These are phyloP conservation scores for Pelobates fuscus DNA, from an alignment of 2,113 vertebrate genomes.

Conservation along the genomic window DNA sequence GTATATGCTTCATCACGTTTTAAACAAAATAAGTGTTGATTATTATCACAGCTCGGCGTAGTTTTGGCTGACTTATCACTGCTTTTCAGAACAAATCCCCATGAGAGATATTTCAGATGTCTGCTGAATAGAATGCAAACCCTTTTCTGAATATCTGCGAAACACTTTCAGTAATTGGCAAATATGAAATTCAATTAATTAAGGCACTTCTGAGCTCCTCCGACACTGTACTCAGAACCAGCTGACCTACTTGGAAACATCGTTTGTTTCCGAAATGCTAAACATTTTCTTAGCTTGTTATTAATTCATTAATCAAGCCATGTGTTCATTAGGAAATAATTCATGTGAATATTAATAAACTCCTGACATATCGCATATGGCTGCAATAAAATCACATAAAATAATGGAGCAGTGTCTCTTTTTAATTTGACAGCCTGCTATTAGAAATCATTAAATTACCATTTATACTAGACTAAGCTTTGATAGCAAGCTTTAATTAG, in stretches of 20 bases:
- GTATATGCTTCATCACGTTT: too few species aligned
- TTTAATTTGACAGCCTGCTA: neutral
- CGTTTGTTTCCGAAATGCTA: constrained; percentile 19
- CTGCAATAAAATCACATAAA: constrained; percentile 10
- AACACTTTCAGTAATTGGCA: neutral
- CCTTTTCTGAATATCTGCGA: neutral
- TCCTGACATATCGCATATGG: neutral
- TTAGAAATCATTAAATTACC: too few species aligned
- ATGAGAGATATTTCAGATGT: neutral
- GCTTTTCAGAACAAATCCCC: neutral
- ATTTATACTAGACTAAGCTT: too few species aligned
- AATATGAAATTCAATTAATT: constrained; percentile 23
- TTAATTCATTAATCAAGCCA: constrained; percentile 22
- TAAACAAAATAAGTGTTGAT: neutral
- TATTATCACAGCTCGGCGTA: neutral
- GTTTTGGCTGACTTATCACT: neutral
- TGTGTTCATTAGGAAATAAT: constrained; percentile 12
- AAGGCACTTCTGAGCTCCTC: constrained; percentile 14
- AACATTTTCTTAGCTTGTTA: neutral
- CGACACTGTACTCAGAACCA: neutral
- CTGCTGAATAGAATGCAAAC: constrained; percentile 8
- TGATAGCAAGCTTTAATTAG: too few species aligned
- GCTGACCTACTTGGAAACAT: neutral
- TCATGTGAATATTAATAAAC: constrained; percentile 4
- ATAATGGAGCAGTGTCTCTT: neutral